Evolutionary conservation across 2,797 vertebrate genomes (phyloP), one percentile per base, ranked within the genome.

Genomic region (Urosaurus nigricauda): DNA sequence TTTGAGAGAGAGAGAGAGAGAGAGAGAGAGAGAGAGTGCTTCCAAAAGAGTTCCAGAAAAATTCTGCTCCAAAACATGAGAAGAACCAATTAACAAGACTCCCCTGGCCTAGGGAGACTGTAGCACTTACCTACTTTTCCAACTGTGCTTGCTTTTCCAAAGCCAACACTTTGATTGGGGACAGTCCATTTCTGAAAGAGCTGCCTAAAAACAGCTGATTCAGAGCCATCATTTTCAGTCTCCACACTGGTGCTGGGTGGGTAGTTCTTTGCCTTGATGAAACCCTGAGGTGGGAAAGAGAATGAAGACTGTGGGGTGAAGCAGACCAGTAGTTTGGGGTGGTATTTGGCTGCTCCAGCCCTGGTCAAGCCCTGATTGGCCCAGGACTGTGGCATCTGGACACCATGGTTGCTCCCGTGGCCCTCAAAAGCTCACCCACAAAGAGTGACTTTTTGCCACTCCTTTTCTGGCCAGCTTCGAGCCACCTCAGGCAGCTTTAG

Each of bases 191-290:
- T 98, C 93, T 98, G 97, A 94, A 98, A 98, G 68, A 98, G 97
- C 91, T 98, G 98, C 92, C 97, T 98, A 82, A 98, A 98, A 40
- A 98, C 0, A 0, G 97, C 85, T 0, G 98, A 98, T 91, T 98
- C 98, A 0, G 98, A 97, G 1, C 98, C 98, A 0, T 98, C 98
- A 0, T 98, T 98, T 92, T 98, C 97, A 0, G 94, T 96, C 94
- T 98, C 97, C 84, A 98, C 97, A 0, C 96, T 96, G 0, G 97
- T 98, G 89, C 94, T 97, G 0, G 19, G 5, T 0, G 97, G 95
- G 90, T 98, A 98, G 88, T 97, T 95, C 94, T 98, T 98, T 71
- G 98, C 98, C 94, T 97, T 98, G 95, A 98, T 98, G 92, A 97
- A 98, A 92, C 97, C 97, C 97, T 98, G 88, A 63, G 21, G 2